A percentile compares a stretch with the other conserved stretches of the same genome.
phyloP scores from a whole-genome alignment of 1,140 invertebrate species.

The Mya arenaria region DNA sequence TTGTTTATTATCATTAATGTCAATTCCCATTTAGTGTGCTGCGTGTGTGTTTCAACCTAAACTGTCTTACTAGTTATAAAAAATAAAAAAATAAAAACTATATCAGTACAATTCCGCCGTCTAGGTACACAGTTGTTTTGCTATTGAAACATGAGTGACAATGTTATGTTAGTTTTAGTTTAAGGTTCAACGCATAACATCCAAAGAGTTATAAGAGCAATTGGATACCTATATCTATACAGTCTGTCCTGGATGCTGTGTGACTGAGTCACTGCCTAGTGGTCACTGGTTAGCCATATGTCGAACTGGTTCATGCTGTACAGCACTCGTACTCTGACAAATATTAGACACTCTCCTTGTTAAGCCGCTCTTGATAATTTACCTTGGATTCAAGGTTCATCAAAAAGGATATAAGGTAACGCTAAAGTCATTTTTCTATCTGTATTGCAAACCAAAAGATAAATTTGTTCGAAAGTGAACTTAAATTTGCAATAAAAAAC shows the following conservation, averaged over 20 bases:
- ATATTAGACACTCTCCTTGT: constrained; percentile 92
- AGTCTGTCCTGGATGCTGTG: constrained; percentile 77
- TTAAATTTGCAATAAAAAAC: no score
- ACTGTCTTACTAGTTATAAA: no score
- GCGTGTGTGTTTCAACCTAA: neutral
- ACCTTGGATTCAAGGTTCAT: constrained; percentile 85
- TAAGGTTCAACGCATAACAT: constrained; percentile 87
- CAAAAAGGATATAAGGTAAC: neutral
- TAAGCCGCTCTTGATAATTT: constrained; percentile 90
- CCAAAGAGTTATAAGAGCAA: constrained; percentile 89
- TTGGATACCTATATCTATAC: constrained; percentile 86
- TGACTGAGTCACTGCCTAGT: constrained; percentile 75
- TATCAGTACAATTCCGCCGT: no score
- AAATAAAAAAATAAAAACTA: no score
- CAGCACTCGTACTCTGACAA: constrained; percentile 91
- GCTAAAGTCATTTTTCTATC: no score
- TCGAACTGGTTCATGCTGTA: constrained; percentile 95
- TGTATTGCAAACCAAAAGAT: no score
- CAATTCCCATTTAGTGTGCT: neutral
- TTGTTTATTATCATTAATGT: no score
- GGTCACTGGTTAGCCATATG: constrained; percentile 79
- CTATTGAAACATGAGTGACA: no score
- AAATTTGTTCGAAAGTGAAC: no score
- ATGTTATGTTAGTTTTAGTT: constrained; percentile 85
- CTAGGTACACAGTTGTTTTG: no score